Evolutionary conservation across 2,797 vertebrate species (phyloP).

Genomic region (Echeneis naucrates): DNA sequence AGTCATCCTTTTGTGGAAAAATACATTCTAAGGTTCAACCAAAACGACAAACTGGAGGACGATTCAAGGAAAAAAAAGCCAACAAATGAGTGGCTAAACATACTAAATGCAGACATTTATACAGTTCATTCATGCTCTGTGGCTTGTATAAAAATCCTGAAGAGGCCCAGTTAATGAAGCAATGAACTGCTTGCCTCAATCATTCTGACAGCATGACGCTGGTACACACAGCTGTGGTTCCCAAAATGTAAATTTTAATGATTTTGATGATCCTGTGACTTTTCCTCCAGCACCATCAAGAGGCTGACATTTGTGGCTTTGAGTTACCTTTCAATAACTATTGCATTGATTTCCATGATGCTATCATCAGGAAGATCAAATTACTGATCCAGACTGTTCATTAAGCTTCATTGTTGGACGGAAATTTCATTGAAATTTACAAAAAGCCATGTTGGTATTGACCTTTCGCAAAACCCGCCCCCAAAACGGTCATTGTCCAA

Average conservation of each 20-base stretch:
- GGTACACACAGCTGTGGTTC: background rate
- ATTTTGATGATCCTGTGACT: background rate
- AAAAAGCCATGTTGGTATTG: too few relatives aligned
- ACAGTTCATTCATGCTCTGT: background rate
- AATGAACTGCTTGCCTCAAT: background rate
- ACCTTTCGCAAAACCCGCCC: too few relatives aligned
- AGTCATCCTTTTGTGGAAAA: background rate
- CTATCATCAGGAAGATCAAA: background rate
- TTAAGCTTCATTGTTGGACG: background rate
- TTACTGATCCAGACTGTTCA: background rate
- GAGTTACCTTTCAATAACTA: background rate
- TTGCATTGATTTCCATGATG: background rate
- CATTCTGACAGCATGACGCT: background rate
- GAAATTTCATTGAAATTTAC: background rate
- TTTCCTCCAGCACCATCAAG: background rate
- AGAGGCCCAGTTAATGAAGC: background rate
- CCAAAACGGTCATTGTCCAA: too few relatives aligned
- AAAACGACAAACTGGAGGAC: background rate
- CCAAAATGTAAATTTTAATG: background rate
- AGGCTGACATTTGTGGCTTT: background rate
- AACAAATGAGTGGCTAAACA: too few relatives aligned
- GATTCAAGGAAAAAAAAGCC: too few relatives aligned
- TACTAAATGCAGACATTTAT: too few relatives aligned
- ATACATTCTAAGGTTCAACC: background rate
- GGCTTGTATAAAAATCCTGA: background rate